Evolutionary conservation across 2,888 invertebrate species (phyloP).

Genomic region (Oligia fasciuncula): DNA sequence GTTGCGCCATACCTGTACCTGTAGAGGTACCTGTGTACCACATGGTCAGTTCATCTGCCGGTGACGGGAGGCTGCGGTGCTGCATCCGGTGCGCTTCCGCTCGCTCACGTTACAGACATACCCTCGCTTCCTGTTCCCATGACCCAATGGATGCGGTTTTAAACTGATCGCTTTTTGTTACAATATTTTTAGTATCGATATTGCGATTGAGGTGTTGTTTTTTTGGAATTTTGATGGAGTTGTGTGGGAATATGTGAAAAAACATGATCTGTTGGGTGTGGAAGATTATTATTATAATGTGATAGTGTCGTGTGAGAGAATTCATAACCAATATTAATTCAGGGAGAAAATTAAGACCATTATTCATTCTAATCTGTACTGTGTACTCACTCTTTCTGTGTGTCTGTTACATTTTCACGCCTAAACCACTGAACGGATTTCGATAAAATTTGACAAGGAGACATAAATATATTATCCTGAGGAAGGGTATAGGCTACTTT

Average conservation of each 20-base stretch:
- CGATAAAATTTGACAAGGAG: too few species aligned
- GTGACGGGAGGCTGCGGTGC: conserved; percentile 78
- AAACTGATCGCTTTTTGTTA: conserved; percentile 53
- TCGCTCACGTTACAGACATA: conserved; percentile 74
- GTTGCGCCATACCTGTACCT: background rate
- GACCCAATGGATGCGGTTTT: conserved; percentile 64
- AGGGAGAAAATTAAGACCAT: background rate
- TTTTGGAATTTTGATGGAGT: conserved; percentile 10
- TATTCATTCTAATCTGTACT: too few species aligned
- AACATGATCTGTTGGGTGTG: background rate
- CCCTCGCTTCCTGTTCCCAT: conserved; percentile 79
- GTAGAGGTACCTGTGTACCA: conserved; percentile 23
- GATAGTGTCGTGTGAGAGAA: background rate
- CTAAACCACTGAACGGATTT: too few species aligned
- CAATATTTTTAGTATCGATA: conserved; percentile 48
- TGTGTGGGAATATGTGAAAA: conserved; percentile 33
- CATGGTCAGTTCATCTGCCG: conserved; percentile 38
- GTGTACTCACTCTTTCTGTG: too few species aligned
- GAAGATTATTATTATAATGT: background rate
- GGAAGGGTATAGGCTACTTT: too few species aligned
- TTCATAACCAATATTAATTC: background rate
- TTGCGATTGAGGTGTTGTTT: conserved; percentile 20
- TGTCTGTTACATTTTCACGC: too few species aligned
- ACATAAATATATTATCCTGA: too few species aligned
- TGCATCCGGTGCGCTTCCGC: conserved; percentile 80